Conservation (phyloP, 2,797 vertebrate species). For the Odontamblyopus rebecca region DNA sequence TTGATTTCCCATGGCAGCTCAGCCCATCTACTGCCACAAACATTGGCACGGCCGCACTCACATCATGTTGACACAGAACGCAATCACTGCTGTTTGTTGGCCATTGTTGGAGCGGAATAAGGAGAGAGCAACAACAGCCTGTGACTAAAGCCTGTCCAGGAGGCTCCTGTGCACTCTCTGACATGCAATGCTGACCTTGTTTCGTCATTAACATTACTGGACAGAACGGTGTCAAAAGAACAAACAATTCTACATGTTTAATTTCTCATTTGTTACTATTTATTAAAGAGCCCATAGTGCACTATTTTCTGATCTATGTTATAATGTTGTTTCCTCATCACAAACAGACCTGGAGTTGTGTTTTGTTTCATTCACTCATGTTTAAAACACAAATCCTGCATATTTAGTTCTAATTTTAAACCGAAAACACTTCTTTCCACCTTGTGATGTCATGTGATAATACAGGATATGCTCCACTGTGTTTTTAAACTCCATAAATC, state of each 20-base stretch:
- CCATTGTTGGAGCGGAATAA: constrained; percentile 64
- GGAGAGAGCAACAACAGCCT: constrained; percentile 35
- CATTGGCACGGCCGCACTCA: constrained; percentile 68
- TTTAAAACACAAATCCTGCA: too few relatives aligned
- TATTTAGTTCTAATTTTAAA: too few relatives aligned
- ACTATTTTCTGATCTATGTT: neutral
- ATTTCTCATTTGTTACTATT: neutral
- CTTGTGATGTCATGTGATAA: too few relatives aligned
- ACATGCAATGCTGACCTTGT: constrained; percentile 73
- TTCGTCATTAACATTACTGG: constrained; percentile 58
- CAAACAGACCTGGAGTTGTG: too few relatives aligned
- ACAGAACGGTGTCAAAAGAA: neutral
- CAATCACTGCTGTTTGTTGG: constrained; percentile 73
- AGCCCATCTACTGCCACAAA: constrained; percentile 73
- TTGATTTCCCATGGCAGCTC: constrained; percentile 78
- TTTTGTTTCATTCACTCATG: too few relatives aligned
- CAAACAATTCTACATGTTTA: neutral
- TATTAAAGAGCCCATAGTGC: neutral
- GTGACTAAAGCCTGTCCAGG: constrained; percentile 59
- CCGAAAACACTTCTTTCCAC: too few relatives aligned
- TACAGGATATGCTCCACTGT: too few relatives aligned
- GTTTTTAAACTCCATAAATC: too few relatives aligned
- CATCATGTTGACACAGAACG: constrained; percentile 78
- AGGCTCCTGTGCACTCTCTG: constrained; percentile 63
- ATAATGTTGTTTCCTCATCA: too few relatives aligned